Base-by-base conservation (phyloP, 2,888 invertebrate species). In the Spialia ferax region DNA sequence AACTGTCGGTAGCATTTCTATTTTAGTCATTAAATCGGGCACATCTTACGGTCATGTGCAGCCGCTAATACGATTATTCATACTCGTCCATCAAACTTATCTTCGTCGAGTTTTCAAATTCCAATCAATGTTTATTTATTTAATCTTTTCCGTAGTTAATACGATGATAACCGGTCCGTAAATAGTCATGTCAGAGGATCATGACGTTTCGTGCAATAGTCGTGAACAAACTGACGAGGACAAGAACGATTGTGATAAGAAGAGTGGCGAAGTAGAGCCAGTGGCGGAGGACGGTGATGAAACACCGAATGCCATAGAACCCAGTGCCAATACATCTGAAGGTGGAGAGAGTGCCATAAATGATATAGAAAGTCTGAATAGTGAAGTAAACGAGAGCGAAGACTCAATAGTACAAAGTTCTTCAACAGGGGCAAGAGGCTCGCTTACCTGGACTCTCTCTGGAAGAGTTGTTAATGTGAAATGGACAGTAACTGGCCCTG, bases 401-500 rank as follows among this genome's bases (percentile, higher is more conserved):
- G 72, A 73, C 59, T 29, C 66, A 29, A 18, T 61, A 54, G 68
- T 62, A 48, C 69, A 69, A 50, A 59, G 50, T 66, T 69, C 69
- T 32, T 63, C 63, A 38, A 72, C 70, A 50, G 70, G 70, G 45
- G 71, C 68, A 22, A 63, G 70, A 52, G 71, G 71, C 42, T 71
- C 68, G 15, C 64, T 77, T 18, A 65, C 68, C 70, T 94, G 94
- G 89, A 90, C 86, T 11, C 81, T 88, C 67, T 88, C 94, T 72
- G 89, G 87, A 13, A 55, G 85, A 90, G 72, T 86, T 85, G 69
- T 85, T 82, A 69, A 80, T 92, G 71, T 85, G 22, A 23, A 88
- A 74, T 95, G 95, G 95, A 86, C 81, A 66, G 78, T 95, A 54
- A 85, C 87, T 13, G 89, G 93, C 66, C 75, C 77, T 20, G 79